Evolutionary conservation across 2,113 vertebrate genomes (phyloP).

Genomic region (Dasypus novemcinctus): DNA sequence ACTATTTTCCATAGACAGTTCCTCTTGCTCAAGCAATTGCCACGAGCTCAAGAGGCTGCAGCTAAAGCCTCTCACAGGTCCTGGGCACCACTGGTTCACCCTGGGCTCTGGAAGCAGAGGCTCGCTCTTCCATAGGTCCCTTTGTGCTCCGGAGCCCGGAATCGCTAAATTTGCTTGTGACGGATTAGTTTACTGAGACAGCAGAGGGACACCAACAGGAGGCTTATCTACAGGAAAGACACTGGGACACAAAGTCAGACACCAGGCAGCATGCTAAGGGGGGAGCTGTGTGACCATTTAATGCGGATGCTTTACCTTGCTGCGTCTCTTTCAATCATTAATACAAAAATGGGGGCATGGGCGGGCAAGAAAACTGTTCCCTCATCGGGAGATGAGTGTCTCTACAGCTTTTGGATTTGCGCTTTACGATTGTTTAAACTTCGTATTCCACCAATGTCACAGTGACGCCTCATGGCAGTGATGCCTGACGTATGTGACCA

Average conservation of each 20-base stretch:
- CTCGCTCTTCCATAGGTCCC: neutral
- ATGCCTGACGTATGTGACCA: neutral
- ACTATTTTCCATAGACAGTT: neutral
- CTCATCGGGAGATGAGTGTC: rapidly evolving
- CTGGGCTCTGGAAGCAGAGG: rapidly evolving
- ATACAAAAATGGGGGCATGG: too few species aligned
- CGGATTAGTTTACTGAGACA: too few species aligned
- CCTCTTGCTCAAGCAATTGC: neutral
- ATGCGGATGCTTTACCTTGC: rapidly evolving
- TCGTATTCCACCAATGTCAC: rapidly evolving
- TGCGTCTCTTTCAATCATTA: neutral
- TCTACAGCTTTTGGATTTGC: rapidly evolving
- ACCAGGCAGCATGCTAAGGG: rapidly evolving
- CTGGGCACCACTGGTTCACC: neutral
- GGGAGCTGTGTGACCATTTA: rapidly evolving
- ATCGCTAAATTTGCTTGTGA: neutral
- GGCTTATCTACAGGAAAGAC: neutral
- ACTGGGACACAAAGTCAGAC: too few species aligned
- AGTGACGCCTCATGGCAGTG: rapidly evolving
- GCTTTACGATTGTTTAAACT: neutral
- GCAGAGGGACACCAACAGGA: neutral
- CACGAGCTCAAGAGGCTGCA: rapidly evolving
- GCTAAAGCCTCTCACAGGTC: neutral
- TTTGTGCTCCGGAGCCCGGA: neutral
- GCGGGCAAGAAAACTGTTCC: rapidly evolving